Conservation (phyloP, 92 coral and sea anemone species). For the Bergia sp. region DNA sequence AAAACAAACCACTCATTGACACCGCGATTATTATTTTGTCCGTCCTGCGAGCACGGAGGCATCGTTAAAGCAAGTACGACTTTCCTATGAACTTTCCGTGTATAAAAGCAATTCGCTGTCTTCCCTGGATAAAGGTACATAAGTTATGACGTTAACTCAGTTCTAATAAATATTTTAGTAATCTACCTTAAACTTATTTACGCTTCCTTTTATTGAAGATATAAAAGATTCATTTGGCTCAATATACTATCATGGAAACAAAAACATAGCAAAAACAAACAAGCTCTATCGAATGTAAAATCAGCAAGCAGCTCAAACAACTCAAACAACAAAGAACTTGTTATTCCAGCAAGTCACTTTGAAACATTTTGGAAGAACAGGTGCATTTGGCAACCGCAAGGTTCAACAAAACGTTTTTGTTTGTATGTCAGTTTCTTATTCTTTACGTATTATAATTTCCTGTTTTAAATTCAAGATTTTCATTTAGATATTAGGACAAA, state of each 20-base stretch:
- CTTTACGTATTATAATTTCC: background rate
- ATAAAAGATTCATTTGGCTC: background rate
- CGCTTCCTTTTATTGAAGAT: background rate
- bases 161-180: background rate
- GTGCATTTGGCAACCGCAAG: background rate
- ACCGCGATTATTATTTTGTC: background rate
- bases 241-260: background rate
- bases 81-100: background rate
- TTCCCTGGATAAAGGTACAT: background rate
- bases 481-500: too few species aligned
- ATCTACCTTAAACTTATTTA: background rate
- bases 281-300: too few species aligned
- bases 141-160: background rate
- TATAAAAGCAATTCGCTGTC: background rate
- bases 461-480: background rate
- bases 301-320: background rate
- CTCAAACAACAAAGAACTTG: background rate
- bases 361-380: background rate
- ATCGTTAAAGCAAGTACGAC: background rate
- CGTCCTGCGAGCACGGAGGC: background rate
- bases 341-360: too few species aligned
- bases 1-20: background rate
- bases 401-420: background rate
- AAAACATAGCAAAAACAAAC: too few species aligned
- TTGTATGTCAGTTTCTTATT: background rate